Conservation (phyloP, 2,113 vertebrate species). For the Antidorcas marsupialis region DNA sequence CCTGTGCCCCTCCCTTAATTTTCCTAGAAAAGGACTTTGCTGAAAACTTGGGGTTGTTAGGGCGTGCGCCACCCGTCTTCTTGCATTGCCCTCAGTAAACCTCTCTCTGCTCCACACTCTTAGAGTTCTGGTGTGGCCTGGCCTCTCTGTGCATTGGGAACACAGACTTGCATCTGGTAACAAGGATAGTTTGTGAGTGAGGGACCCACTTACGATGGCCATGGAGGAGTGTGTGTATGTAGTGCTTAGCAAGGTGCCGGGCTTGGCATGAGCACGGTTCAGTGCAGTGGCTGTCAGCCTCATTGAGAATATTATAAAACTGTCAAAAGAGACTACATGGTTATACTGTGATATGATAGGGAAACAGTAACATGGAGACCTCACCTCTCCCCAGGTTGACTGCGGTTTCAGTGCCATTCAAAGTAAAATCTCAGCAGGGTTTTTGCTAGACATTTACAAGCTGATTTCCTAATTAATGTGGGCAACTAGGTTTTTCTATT, state of each 20-base stretch:
- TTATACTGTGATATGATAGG: not conserved
- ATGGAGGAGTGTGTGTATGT: fast-evolving
- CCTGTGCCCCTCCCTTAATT: not conserved
- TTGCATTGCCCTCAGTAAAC: not conserved
- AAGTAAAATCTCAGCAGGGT: not conserved
- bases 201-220: fast-evolving
- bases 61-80: not conserved
- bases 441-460: not conserved
- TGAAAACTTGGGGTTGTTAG: not conserved
- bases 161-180: not conserved
- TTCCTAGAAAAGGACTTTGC: not conserved
- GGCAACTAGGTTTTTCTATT: not conserved
- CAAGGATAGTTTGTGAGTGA: too few relatives aligned
- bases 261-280: fast-evolving
- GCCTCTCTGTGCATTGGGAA: not conserved
- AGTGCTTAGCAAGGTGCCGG: not conserved
- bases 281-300: not conserved
- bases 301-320: not conserved
- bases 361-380: not conserved
- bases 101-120: not conserved
- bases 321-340: not conserved
- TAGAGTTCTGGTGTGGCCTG: not conserved
- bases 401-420: not conserved
- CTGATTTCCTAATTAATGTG: not conserved
- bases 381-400: not conserved